Conservation (phyloP, 2,888 invertebrate genomes). For the Conus canariensis region DNA sequence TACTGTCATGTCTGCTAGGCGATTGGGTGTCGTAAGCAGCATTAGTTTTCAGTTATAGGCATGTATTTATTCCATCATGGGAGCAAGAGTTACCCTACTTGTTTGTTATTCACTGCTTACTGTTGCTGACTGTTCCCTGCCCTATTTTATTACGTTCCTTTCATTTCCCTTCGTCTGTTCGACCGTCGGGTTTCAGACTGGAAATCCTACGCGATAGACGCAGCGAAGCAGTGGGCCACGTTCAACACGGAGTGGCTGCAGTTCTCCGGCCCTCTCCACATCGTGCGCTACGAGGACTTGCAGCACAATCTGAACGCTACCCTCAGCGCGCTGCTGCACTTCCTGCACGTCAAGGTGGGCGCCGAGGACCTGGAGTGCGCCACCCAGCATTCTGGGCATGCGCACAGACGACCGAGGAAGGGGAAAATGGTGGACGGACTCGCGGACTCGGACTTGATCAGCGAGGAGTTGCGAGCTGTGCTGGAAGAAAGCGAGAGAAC, state of each 20-base stretch:
- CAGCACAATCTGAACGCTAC: slow-evolving; percentile 43
- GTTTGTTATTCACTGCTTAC: too few species aligned
- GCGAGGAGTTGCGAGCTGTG: neutral
- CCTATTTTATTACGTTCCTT: too few species aligned
- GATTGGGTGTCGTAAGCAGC: too few species aligned
- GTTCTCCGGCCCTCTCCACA: slow-evolving; percentile 52
- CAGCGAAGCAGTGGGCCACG: slow-evolving; percentile 49
- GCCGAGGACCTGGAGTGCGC: slow-evolving; percentile 51
- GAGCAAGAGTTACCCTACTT: too few species aligned
- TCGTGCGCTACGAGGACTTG: slow-evolving; percentile 51
- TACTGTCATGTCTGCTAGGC: too few species aligned
- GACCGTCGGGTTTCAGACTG: slow-evolving; percentile 49
- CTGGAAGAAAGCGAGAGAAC: neutral
- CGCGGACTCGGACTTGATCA: neutral
- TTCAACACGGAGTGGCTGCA: slow-evolving; percentile 56
- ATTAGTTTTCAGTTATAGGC: too few species aligned
- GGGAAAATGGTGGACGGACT: neutral
- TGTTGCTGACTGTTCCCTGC: too few species aligned
- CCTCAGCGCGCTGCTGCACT: slow-evolving; percentile 45
- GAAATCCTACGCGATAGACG: slow-evolving; percentile 46
- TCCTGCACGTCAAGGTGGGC: slow-evolving; percentile 46
- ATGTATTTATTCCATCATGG: too few species aligned
- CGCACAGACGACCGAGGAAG: slow-evolving; percentile 45
- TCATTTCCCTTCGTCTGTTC: too few species aligned
- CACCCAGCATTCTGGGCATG: slow-evolving; percentile 48